A percentile compares a stretch with the other conserved stretches of the same genome.
These are phyloP conservation scores for Eristalinus aeneus DNA, from an alignment of 2,888 invertebrate genomes.

Conservation along the genomic window DNA sequence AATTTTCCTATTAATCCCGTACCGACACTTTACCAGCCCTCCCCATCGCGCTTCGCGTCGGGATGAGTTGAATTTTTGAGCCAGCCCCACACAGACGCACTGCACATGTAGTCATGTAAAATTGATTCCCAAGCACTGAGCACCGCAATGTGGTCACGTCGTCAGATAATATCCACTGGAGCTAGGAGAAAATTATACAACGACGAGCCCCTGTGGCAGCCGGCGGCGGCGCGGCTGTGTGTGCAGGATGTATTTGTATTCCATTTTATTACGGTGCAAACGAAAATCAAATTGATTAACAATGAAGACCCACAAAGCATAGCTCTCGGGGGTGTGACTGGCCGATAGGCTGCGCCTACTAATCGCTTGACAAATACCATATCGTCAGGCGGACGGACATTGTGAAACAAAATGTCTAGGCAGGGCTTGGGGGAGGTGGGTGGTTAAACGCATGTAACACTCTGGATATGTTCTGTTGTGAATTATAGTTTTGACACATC, in stretches of 20 bases:
- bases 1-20: conserved; percentile 31
- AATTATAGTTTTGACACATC: conserved; percentile 64
- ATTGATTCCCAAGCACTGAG: conserved; percentile 62
- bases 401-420: conserved; percentile 2
- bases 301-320: conserved; percentile 59
- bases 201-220: conserved; percentile 31
- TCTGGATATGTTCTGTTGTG: conserved; percentile 26
- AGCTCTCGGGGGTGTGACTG: conserved; percentile 15
- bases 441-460: conserved; percentile 28
- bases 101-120: conserved; percentile 51
- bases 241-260: conserved; percentile 38
- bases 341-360: conserved; percentile 12
- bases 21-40: neutral
- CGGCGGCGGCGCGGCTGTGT: neutral
- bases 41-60: too few relatives aligned
- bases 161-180: conserved; percentile 55
- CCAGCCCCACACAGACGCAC: neutral
- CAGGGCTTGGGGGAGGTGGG: neutral
- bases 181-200: conserved; percentile 58
- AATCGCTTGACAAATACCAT: conserved; percentile 62
- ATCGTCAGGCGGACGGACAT: conserved; percentile 56
- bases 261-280: conserved; percentile 59
- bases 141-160: conserved; percentile 64
- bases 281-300: conserved; percentile 70
- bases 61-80: too few relatives aligned